These are phyloP conservation scores for Pocota personata DNA, from an alignment of 2,888 invertebrate genomes.

Conservation along the genomic window DNA sequence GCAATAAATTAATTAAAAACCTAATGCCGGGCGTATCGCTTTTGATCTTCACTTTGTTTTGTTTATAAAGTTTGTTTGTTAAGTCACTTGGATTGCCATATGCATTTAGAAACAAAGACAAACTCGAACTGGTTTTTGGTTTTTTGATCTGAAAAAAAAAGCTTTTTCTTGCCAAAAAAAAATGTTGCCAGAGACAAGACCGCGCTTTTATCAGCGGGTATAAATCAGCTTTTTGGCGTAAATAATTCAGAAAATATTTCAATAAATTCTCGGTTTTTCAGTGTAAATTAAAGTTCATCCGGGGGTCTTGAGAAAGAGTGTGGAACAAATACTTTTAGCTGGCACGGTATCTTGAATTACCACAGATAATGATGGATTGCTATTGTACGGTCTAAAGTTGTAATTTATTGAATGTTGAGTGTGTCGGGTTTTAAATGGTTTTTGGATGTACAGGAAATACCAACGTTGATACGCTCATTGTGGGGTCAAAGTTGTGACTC, in stretches of 20 bases:
- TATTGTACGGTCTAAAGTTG: slow-evolving; percentile 42
- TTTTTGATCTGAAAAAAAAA: not conserved
- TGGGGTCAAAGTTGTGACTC: slow-evolving; percentile 19
- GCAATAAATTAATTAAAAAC: slow-evolving; percentile 71
- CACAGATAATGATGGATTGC: slow-evolving; percentile 70
- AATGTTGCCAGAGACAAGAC: not conserved
- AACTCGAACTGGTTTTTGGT: slow-evolving; percentile 22
- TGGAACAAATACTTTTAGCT: slow-evolving; percentile 6
- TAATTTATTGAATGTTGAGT: slow-evolving; percentile 59
- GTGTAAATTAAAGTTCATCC: slow-evolving; percentile 42
- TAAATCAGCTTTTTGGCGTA: slow-evolving; percentile 70
- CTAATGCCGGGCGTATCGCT: slow-evolving; percentile 50
- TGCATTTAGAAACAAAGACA: slow-evolving; percentile 15
- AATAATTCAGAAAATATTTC: slow-evolving; percentile 61
- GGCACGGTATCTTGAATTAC: slow-evolving; percentile 52
- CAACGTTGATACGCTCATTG: slow-evolving; percentile 24
- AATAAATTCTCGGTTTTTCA: slow-evolving; percentile 64
- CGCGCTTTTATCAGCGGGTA: slow-evolving; percentile 31
- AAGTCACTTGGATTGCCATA: not conserved
- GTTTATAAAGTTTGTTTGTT: slow-evolving; percentile 9
- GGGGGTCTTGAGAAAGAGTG: slow-evolving; percentile 5
- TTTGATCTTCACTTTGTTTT: slow-evolving; percentile 54
- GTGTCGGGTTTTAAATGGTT: slow-evolving; percentile 57
- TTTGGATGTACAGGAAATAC: slow-evolving; percentile 70
- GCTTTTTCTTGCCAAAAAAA: slow-evolving; percentile 31